Evolutionary conservation across 2,888 invertebrate genomes (phyloP).

Genomic region (Drosophila melanosoma): DNA sequence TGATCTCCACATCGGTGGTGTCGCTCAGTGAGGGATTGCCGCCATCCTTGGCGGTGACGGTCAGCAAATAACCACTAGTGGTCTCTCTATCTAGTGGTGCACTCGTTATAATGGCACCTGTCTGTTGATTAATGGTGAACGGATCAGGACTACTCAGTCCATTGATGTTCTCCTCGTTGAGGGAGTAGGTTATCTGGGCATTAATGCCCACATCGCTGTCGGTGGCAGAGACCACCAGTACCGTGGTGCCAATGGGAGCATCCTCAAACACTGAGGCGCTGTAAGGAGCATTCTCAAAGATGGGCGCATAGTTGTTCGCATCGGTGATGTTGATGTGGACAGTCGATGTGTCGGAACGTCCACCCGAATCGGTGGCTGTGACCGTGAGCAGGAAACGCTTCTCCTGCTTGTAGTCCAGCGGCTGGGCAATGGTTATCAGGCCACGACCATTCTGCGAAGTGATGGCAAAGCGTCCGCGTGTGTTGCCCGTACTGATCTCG

Average conservation of each 20-base stretch:
- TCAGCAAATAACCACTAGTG: conserved; percentile 92
- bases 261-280: conserved; percentile 96
- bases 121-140: conserved; percentile 96
- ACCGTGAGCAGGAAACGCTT: conserved; percentile 93
- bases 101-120: conserved; percentile 96
- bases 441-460: conserved; percentile 95
- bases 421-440: conserved; percentile 94
- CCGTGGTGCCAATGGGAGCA: conserved; percentile 95
- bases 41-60: conserved; percentile 96
- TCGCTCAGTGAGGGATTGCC: conserved; percentile 96
- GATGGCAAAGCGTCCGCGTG: conserved; percentile 94
- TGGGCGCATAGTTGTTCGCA: conserved; percentile 97
- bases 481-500: conserved; percentile 93
- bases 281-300: conserved; percentile 97
- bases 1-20: conserved; percentile 97
- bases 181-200: conserved; percentile 93
- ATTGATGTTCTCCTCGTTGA: conserved; percentile 88
- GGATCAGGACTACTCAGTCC: conserved; percentile 87
- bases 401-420: conserved; percentile 96
- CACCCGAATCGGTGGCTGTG: conserved; percentile 95
- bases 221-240: conserved; percentile 95
- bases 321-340: conserved; percentile 97
- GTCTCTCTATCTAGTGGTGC: conserved; percentile 94
- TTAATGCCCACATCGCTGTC: conserved; percentile 98
- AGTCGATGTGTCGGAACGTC: conserved; percentile 93